Evolutionary conservation across 2,888 invertebrate species (phyloP).

Genomic region (Rhodophaea formosa): DNA sequence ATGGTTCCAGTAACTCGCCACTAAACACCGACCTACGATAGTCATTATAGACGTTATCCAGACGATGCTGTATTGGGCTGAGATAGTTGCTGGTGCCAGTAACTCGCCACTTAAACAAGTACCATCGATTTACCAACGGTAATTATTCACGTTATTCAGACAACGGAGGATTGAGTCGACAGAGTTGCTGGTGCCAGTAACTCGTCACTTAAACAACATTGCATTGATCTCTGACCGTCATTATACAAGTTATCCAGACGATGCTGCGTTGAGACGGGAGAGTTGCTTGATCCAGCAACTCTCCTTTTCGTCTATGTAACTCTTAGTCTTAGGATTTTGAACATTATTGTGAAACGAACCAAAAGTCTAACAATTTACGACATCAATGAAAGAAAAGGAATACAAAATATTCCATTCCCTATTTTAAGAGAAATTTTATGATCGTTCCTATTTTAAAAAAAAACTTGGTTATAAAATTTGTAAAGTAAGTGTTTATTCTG

Average conservation of each 20-base stretch:
- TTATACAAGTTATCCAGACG: slow-evolving; percentile 21
- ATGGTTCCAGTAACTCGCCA: neutral
- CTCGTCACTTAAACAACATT: neutral
- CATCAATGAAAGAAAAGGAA: no score
- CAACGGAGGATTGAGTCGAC: slow-evolving; percentile 4
- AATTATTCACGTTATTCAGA: slow-evolving; percentile 22
- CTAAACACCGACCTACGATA: slow-evolving; percentile 24
- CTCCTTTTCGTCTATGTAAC: no score
- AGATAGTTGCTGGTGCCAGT: neutral
- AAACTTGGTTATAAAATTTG: no score
- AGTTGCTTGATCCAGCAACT: neutral
- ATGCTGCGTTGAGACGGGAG: neutral
- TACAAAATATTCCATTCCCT: no score
- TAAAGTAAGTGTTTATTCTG: no score
- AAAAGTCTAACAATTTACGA: no score
- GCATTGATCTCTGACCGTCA: no score
- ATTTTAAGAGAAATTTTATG: no score
- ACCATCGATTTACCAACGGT: slow-evolving; percentile 25
- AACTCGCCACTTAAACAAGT: neutral
- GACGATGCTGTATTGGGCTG: slow-evolving; percentile 10
- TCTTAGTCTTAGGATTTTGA: no score
- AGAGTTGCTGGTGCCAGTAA: neutral
- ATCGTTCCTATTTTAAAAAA: no score
- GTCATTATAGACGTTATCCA: slow-evolving; percentile 23
- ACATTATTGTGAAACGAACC: no score